Evolutionary conservation across 1,140 invertebrate genomes (phyloP), one percentile per base, ranked within the genome.

Genomic region (Cyclargus thomasi): DNA sequence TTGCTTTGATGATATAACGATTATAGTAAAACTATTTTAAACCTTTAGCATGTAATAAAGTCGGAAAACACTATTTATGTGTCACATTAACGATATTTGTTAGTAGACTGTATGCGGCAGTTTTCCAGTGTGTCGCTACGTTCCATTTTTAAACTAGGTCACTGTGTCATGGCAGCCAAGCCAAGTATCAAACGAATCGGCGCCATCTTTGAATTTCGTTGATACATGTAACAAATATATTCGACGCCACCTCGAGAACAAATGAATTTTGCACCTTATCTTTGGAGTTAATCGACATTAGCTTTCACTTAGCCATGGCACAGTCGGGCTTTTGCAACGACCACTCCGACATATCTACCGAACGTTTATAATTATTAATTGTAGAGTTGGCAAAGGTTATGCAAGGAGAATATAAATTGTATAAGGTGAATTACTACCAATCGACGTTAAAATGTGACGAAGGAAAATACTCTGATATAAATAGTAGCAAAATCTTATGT

Each of bases 121-220:
- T 84, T 81, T 81, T 83, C 84, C 83, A 88, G 85, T 84, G 79
- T 85, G 85, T 79, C 73, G 84, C 80, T 74, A 74, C 80, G 82
- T 85, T 90, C 86, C 86, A 88, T 90, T 88, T 90, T 81, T 74
- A 86, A 90, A 88, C 80, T 88, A 76, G 87, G 87, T 90, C 80
- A 90, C 76, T 82, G 76, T 90, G 87, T 90, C 87, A 84, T 82
- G 85, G 83, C 81, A 80, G 76, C 78, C 82, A 81, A 82, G 81
- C 79, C 82, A 82, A 85, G 78, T 80, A 80, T 81, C 74, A 80
- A 70, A 75, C 79, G 76, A 82, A 82, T 75, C 73, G 78, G 76
- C 82, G 85, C 85, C 84, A 88, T 90, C 86, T 86, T 88, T 85
- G 79, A 81, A 85, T 81, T 83, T 80, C 70, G 80, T 84, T 83